Conservation (phyloP, 2,797 vertebrate species). For the Parauchenoglanis ngamensis region DNA sequence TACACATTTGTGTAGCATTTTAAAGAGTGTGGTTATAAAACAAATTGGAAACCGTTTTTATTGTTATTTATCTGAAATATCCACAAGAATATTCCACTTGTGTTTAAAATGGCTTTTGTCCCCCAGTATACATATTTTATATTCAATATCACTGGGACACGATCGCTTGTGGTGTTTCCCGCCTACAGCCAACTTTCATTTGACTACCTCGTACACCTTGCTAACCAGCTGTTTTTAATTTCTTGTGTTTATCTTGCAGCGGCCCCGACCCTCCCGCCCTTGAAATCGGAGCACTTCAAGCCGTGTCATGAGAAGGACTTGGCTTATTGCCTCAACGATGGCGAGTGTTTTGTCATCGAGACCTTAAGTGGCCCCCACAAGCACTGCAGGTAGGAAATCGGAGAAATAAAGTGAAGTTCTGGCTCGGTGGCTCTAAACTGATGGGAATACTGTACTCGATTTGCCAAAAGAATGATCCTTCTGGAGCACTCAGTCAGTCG, state of each 20-base stretch:
- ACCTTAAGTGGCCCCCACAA: slow-evolving; percentile 95
- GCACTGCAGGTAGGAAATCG: slow-evolving; percentile 92
- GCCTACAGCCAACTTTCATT: neutral
- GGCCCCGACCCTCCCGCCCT: slow-evolving; percentile 87
- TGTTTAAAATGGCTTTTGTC: neutral
- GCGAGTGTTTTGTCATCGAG: slow-evolving; percentile 97
- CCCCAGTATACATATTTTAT: neutral
- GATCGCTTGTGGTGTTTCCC: neutral
- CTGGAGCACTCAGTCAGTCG: slow-evolving; percentile 35
- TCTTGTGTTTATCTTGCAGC: slow-evolving; percentile 68
- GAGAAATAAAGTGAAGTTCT: slow-evolving; percentile 44
- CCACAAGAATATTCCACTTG: neutral
- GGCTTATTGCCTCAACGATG: slow-evolving; percentile 94
- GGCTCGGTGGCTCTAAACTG: slow-evolving; percentile 30
- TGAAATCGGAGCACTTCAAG: slow-evolving; percentile 95
- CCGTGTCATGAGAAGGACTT: slow-evolving; percentile 96
- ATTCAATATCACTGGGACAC: neutral
- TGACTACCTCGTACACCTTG: neutral
- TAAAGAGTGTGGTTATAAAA: neutral
- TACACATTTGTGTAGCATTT: neutral
- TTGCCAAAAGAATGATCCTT: slow-evolving; percentile 47
- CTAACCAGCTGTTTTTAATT: slow-evolving; percentile 36
- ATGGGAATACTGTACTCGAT: slow-evolving; percentile 38
- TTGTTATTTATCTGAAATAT: neutral
- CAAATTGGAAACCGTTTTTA: neutral